Conservation (phyloP, 2,888 invertebrate genomes). For the Syrista parreyssii region DNA sequence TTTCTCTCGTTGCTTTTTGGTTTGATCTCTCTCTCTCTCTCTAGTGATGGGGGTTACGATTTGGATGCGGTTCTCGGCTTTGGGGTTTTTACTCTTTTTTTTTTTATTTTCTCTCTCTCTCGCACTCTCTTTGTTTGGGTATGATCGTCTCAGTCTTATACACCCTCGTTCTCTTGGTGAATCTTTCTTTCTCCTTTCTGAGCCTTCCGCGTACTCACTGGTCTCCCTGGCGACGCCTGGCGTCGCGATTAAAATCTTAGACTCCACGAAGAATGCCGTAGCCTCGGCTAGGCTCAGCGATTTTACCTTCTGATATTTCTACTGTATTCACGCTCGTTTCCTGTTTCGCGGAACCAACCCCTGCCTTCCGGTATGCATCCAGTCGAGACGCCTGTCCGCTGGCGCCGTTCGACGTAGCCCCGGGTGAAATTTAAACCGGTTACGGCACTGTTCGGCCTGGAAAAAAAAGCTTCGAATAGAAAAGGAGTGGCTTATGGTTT, state of each 20-base stretch:
- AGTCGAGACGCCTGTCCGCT: slow-evolving; percentile 22
- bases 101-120: not conserved
- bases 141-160: not conserved
- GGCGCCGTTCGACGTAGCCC: not conserved
- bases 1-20: slow-evolving; percentile 8
- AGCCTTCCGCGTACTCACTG: not conserved
- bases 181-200: slow-evolving; percentile 15
- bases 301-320: not conserved
- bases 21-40: slow-evolving; percentile 17
- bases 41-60: not conserved
- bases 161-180: slow-evolving; percentile 8
- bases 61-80: slow-evolving; percentile 8
- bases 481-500: slow-evolving; percentile 53
- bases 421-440: not conserved
- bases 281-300: not conserved
- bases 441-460: not conserved
- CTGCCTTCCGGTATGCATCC: not conserved
- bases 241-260: slow-evolving; percentile 42
- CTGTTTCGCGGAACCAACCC: slow-evolving; percentile 29
- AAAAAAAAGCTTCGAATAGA: slow-evolving; percentile 6
- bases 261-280: slow-evolving; percentile 29
- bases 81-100: slow-evolving; percentile 26
- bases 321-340: slow-evolving; percentile 29
- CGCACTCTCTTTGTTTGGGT: not conserved
- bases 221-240: slow-evolving; percentile 11